A percentile compares a stretch with the other conserved stretches of the same genome.
These are phyloP conservation scores for Odocoileus virginianus DNA, from an alignment of 2,113 vertebrate species.

Conservation along the genomic window DNA sequence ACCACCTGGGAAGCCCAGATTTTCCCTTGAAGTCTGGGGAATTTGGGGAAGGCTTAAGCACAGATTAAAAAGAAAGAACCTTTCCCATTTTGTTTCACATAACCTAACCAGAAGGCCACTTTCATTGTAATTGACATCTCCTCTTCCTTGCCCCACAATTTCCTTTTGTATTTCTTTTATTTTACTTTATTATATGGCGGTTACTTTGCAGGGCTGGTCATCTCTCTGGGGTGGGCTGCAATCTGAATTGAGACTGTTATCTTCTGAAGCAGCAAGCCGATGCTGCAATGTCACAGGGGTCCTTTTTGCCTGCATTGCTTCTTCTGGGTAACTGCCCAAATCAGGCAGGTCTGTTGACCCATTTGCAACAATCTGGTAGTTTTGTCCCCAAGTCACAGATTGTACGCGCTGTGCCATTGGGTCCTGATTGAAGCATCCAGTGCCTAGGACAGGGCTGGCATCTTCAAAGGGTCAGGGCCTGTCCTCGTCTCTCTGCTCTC, in stretches of 20 bases:
- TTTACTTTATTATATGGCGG: background rate
- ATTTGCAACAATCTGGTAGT: too few relatives aligned
- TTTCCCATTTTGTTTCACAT: background rate
- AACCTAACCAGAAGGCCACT: background rate
- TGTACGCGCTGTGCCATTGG: accelerated
- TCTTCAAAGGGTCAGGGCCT: too few relatives aligned
- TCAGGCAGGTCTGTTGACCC: background rate
- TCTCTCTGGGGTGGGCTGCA: background rate
- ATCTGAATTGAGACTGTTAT: background rate
- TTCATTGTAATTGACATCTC: background rate
- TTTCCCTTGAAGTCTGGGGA: background rate
- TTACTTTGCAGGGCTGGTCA: background rate
- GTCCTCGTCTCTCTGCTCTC: too few relatives aligned
- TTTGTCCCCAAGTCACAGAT: accelerated
- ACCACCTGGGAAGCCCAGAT: background rate
- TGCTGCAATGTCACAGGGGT: too few relatives aligned
- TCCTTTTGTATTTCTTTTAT: background rate
- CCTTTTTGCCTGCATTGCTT: too few relatives aligned
- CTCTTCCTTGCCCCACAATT: background rate
- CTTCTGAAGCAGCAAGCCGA: background rate
- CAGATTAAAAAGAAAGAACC: too few relatives aligned
- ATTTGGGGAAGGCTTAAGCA: background rate
- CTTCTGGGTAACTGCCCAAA: background rate
- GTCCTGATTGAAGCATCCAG: accelerated
- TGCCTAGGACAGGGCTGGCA: background rate